Evolutionary conservation across 2,797 vertebrate genomes (phyloP).

Genomic region (Mormyrus proboscirostris): DNA sequence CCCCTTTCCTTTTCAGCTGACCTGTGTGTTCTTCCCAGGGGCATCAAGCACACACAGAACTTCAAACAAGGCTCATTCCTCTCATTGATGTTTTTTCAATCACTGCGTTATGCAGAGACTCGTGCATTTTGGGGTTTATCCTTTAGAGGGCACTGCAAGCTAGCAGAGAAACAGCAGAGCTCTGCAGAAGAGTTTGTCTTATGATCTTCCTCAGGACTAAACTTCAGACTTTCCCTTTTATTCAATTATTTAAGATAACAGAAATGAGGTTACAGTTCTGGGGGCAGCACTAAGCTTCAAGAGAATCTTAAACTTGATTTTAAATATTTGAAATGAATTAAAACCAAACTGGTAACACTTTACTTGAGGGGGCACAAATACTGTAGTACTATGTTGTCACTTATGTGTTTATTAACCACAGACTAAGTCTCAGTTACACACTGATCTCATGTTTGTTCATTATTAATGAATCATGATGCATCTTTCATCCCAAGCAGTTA

Average conservation of each 20-base stretch:
- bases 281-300: not conserved
- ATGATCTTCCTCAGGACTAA: not conserved
- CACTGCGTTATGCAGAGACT: not conserved
- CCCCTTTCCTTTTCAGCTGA: not conserved
- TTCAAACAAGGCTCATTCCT: not conserved
- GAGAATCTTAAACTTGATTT: not conserved
- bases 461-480: not conserved
- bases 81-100: not conserved
- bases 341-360: not conserved
- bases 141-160: not conserved
- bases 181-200: not conserved
- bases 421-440: not conserved
- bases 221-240: not conserved
- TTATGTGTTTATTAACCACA: not conserved
- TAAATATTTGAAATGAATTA: not conserved
- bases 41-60: not conserved
- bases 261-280: not conserved
- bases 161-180: not conserved
- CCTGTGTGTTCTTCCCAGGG: not conserved
- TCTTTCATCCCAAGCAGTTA: not conserved
- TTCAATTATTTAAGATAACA: not conserved
- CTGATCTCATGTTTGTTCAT: not conserved
- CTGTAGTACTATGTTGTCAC: not conserved
- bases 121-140: not conserved
- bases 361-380: not conserved